phyloP scores from a whole-genome alignment of 2,888 invertebrate genomes.

The Ariolimax columbianus region DNA sequence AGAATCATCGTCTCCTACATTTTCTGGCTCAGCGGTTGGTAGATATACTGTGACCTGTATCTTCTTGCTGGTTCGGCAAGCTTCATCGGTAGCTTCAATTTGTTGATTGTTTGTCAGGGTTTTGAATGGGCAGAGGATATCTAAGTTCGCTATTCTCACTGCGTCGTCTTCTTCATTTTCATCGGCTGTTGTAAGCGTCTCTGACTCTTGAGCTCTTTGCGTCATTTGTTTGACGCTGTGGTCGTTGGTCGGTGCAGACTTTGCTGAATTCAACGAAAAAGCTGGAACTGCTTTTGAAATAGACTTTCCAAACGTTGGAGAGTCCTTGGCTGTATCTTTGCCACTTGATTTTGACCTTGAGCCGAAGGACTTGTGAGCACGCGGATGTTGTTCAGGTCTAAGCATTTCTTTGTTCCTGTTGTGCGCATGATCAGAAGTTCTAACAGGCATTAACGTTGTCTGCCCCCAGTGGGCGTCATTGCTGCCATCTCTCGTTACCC shows the following conservation, averaged over 20 bases:
- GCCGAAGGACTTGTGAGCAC: neutral
- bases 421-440: no score
- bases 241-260: neutral
- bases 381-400: neutral
- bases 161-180: neutral
- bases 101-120: neutral
- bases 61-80: neutral
- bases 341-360: neutral
- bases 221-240: neutral
- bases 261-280: neutral
- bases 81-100: neutral
- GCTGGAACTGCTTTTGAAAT: neutral
- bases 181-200: no score
- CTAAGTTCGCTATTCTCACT: neutral
- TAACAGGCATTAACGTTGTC: neutral
- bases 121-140: neutral
- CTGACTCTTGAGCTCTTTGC: neutral
- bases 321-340: neutral
- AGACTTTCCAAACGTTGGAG: neutral
- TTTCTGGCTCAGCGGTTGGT: conserved; percentile 50
- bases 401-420: neutral
- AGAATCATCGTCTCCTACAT: conserved; percentile 43
- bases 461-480: neutral
- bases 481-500: neutral
- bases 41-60: conserved; percentile 43